These are phyloP conservation scores for Schizopygopsis pylzovi DNA, from an alignment of 2,797 vertebrate species.

Conservation along the genomic window DNA sequence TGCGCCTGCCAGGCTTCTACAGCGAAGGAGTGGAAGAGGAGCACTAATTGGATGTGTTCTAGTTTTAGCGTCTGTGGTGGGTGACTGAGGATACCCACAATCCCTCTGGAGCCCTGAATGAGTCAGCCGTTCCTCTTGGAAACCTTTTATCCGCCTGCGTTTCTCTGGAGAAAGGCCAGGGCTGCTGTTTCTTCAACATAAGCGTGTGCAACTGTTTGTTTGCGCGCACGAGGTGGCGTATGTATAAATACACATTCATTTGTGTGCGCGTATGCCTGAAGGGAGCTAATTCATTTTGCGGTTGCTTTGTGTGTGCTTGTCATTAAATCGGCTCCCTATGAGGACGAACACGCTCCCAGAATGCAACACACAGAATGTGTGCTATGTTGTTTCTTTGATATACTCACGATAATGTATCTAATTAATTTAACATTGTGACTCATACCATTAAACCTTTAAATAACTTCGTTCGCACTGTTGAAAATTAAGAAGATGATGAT, in stretches of 20 bases:
- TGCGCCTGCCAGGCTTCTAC: slow-evolving; percentile 47
- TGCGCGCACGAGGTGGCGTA: background rate
- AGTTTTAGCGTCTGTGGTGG: slow-evolving; percentile 54
- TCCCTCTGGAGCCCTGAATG: slow-evolving; percentile 45
- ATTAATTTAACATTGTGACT: slow-evolving; percentile 19
- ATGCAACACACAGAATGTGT: background rate
- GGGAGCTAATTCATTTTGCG: slow-evolving; percentile 36
- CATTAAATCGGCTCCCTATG: slow-evolving; percentile 43
- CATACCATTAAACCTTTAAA: slow-evolving; percentile 21
- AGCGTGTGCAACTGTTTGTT: slow-evolving; percentile 29
- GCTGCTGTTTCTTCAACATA: slow-evolving; percentile 2
- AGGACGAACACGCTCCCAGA: slow-evolving; percentile 12
- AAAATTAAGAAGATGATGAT: background rate
- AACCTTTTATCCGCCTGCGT: slow-evolving; percentile 48
- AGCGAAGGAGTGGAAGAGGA: slow-evolving; percentile 43
- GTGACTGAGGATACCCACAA: slow-evolving; percentile 49
- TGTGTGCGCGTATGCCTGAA: slow-evolving; percentile 17
- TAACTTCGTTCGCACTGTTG: background rate
- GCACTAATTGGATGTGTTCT: slow-evolving; percentile 63
- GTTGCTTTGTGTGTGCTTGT: slow-evolving; percentile 30
- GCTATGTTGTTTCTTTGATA: background rate
- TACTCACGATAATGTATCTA: background rate
- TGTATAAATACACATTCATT: slow-evolving; percentile 1
- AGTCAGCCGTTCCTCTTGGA: slow-evolving; percentile 54
- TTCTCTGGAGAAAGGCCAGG: slow-evolving; percentile 43